phyloP scores from a whole-genome alignment of 2,888 invertebrate species.

The Aromia moschata region DNA sequence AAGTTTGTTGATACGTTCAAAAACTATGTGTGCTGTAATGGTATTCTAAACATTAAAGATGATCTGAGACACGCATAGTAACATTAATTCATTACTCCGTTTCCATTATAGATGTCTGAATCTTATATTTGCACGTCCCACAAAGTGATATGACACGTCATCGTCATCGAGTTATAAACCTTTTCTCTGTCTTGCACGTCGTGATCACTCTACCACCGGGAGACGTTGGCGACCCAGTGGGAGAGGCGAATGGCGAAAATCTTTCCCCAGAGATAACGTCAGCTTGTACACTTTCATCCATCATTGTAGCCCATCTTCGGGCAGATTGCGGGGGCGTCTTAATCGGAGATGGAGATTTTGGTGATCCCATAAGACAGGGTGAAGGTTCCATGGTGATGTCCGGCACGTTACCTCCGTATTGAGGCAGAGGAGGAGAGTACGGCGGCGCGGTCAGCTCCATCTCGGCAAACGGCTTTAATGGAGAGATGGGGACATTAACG shows the following conservation, averaged over 20 bases:
- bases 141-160: no score
- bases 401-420: neutral
- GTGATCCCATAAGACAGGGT: neutral
- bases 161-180: neutral
- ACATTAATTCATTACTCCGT: no score
- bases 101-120: no score
- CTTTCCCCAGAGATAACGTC: neutral
- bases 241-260: neutral
- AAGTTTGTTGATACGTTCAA: neutral
- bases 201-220: neutral
- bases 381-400: neutral
- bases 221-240: neutral
- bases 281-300: neutral
- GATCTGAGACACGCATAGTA: no score
- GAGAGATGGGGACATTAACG: slow-evolving; percentile 2
- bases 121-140: no score
- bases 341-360: neutral
- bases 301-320: neutral
- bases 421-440: slow-evolving; percentile 3
- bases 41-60: neutral
- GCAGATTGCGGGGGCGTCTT: neutral
- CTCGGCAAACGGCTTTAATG: neutral
- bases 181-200: neutral
- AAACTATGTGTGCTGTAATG: no score
- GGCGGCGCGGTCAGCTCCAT: neutral